Base-by-base conservation (phyloP, 2,113 vertebrate species). In the Oncorhynchus kisutch region DNA sequence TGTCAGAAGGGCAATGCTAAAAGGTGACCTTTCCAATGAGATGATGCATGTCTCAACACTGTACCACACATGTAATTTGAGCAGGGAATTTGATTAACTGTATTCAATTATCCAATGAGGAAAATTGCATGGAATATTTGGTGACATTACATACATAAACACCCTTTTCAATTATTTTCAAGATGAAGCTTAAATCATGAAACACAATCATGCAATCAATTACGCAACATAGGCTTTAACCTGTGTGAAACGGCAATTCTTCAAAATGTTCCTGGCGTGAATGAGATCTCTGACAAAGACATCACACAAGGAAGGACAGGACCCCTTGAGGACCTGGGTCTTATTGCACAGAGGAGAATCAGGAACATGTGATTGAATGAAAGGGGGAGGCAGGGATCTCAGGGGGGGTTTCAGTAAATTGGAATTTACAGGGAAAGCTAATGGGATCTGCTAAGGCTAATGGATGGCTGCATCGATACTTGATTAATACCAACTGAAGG, bases 391-490 rank as follows among this genome's bases (percentile, higher is more conserved):
- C 66, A 27, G 25, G 27, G 64, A n/a, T 62, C 59, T 62, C 59
- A 27, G 66, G 25, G 20, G 8, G 24, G 48, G 16, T 81, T 78
- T 73, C 25, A 67, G 49, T 62, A 71, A 60, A 70, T 64, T 75
- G 34, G 71, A 77, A 51, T 75, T 75, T 9, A 73, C 60, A 70
- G 25, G 4, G 27, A 3, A 67, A 39, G 65, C 18, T 71, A 76
- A 84, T 76, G 66, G 75, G 71, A 78, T 84, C 71, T 29, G 54
- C 18, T 71, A 48, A 22, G 45, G 25, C 48, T 78, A 79, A 66
- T 74, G 31, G 68, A 45, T 9, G 67, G 11, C 24, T 70, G 27
- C 39, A 25, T 68, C 73, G 62, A 74, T 22, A 67, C 13, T 68
- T 51, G 65, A 81, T 75, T 78, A 73, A 79, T 72, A 70, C 72